Evolutionary conservation across 1,140 invertebrate species (phyloP).

Genomic region (Eubasilissa regina): DNA sequence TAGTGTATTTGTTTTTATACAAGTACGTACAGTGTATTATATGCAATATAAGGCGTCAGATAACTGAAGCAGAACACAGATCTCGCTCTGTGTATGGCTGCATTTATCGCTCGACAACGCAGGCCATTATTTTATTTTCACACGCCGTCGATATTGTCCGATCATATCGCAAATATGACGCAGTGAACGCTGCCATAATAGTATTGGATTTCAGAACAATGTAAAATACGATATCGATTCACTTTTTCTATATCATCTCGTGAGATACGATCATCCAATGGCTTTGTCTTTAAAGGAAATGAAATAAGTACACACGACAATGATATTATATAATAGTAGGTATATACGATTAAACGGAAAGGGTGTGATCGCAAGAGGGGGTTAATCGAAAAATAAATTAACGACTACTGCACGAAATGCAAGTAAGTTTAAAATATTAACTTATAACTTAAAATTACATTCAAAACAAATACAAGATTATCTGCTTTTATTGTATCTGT

Average conservation of each 20-base stretch:
- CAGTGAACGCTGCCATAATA: constrained; percentile 2
- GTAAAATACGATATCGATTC: constrained; percentile 4
- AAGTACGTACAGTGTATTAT: not conserved
- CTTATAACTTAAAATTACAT: too few species aligned
- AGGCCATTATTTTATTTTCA: constrained; percentile 42
- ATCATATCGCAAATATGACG: constrained; percentile 39
- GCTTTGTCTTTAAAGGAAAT: too few species aligned
- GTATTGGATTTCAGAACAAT: constrained; percentile 11
- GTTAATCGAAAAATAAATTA: too few species aligned
- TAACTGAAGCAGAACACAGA: constrained; percentile 12
- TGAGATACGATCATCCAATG: too few species aligned
- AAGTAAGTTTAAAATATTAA: too few species aligned
- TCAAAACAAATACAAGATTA: too few species aligned
- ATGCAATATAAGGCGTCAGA: not conserved
- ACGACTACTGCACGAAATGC: too few species aligned
- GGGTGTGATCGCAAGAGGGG: too few species aligned
- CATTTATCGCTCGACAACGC: constrained; percentile 22
- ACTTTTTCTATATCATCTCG: constrained; percentile 2
- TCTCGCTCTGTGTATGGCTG: constrained; percentile 3
- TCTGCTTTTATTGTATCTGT: too few species aligned
- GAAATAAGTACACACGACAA: too few species aligned
- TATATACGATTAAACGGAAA: too few species aligned
- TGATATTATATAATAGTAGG: too few species aligned
- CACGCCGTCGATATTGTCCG: constrained; percentile 29
- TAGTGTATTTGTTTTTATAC: constrained; percentile 17